Base-by-base conservation (phyloP, 2,113 vertebrate genomes). In the Scomber scombrus region DNA sequence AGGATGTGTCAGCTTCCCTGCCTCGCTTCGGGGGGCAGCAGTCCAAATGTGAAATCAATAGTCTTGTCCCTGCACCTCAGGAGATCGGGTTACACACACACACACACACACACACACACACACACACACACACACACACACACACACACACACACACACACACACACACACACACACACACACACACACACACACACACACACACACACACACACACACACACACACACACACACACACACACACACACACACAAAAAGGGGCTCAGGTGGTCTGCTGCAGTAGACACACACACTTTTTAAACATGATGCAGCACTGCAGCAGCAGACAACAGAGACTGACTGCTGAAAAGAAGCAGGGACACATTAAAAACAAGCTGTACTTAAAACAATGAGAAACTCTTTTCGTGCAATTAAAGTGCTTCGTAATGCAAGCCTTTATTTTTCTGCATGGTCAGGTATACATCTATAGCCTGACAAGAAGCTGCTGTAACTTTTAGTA, bases 11-110 rank as follows among this genome's bases (percentile, higher is more conserved):
- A 76, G 82, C 78, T 8, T 12, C 70, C 67, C 78, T 76, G 66
- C 65, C 62, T 70, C n/a, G 61, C 80, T 69, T 21, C 75, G 61
- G 34, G 88, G 88, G 80, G 82, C 80, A 79, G 49, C 1, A 0
- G 81, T 29, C 83, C 86, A 85, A 86, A 86, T 75, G 81, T 78
- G 86, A 89, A 91, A 91, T 92, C 88, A 75, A 91, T 91, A 90
- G 85, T 85, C 81, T 89, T 86, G 88, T 90, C 74, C 81, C 29
- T 73, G 82, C 34, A 73, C 78, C 65, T 70, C 3, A n/a, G 60
- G 84, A 82, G 85, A 62, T 89, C 69, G 21, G 81, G 82, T 92
- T 88, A 75, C 82, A 26, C 29, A 16, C 69, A 84, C 47, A 68
- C 55, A 46, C 49, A 49, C 54, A 60, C 34, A 76, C 54, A 63